A percentile compares a stretch with the other conserved stretches of the same genome.
These are phyloP conservation scores for Gymnodraco acuticeps DNA, from an alignment of 2,797 vertebrate genomes.

Conservation along the genomic window DNA sequence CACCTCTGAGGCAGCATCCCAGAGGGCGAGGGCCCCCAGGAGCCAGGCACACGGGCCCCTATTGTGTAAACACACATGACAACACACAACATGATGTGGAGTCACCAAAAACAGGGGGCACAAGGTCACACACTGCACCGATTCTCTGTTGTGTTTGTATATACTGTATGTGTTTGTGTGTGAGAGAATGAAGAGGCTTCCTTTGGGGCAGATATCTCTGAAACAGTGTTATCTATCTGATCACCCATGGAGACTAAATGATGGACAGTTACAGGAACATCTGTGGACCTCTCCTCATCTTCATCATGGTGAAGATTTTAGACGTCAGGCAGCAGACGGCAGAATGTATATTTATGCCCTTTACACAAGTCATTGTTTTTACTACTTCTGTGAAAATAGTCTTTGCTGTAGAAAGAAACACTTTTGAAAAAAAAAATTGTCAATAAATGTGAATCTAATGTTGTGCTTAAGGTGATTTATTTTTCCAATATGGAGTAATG, in stretches of 20 bases:
- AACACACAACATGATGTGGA: conserved; percentile 27
- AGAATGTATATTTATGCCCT: conserved; percentile 78
- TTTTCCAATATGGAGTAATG: conserved; percentile 60
- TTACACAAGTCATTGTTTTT: conserved; percentile 66
- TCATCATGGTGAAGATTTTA: conserved; percentile 34
- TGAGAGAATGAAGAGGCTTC: not conserved
- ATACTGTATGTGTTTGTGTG: conserved; percentile 34
- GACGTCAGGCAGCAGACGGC: conserved; percentile 34
- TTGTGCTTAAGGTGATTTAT: conserved; percentile 65
- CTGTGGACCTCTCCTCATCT: conserved; percentile 36
- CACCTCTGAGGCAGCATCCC: conserved; percentile 80
- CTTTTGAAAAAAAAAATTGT: conserved; percentile 68
- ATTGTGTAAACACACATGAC: conserved; percentile 48
- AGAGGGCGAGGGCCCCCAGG: conserved; percentile 64
- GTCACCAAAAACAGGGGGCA: conserved; percentile 23
- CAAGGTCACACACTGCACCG: conserved; percentile 35
- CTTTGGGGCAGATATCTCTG: conserved; percentile 28
- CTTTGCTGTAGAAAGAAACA: conserved; percentile 58
- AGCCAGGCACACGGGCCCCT: conserved; percentile 43
- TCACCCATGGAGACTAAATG: conserved; percentile 28
- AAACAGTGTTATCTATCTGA: conserved; percentile 57
- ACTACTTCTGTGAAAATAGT: conserved; percentile 64
- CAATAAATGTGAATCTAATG: conserved; percentile 79
- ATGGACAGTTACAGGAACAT: conserved; percentile 13
- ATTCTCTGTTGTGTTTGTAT: conserved; percentile 37